Percentiles rank a stretch among this genome's conserved stretches.
phyloP scores from a whole-genome alignment of 1,140 invertebrate genomes.

The Heliconius himera region DNA sequence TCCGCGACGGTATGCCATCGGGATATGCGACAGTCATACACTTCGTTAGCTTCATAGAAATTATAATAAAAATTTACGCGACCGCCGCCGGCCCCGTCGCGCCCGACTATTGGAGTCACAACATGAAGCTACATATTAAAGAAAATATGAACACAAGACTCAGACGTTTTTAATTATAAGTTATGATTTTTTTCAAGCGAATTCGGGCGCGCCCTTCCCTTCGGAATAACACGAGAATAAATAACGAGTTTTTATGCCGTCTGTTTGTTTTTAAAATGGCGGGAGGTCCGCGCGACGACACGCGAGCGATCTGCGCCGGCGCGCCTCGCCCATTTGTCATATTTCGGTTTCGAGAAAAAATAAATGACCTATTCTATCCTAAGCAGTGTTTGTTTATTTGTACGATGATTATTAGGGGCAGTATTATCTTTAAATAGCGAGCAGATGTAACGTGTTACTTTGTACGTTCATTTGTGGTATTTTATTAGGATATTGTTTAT shows the following conservation, averaged over 20 bases:
- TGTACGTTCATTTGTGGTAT: slow-evolving; percentile 48
- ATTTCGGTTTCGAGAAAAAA: slow-evolving; percentile 78
- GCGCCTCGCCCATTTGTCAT: slow-evolving; percentile 79
- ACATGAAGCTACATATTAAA: slow-evolving; percentile 30
- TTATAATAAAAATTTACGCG: slow-evolving; percentile 43
- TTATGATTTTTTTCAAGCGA: slow-evolving; percentile 79
- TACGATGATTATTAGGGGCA: slow-evolving; percentile 71
- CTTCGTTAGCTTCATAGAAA: slow-evolving; percentile 50
- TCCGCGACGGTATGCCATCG: slow-evolving; percentile 51
- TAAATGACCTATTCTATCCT: slow-evolving; percentile 75
- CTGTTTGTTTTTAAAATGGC: slow-evolving; percentile 82
- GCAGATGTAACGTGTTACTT: slow-evolving; percentile 68
- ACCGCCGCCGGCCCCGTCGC: slow-evolving; percentile 31
- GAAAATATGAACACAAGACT: slow-evolving; percentile 45
- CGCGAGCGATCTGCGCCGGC: slow-evolving; percentile 72
- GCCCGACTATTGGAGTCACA: slow-evolving; percentile 26
- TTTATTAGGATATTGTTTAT: slow-evolving; percentile 47
- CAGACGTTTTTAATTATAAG: slow-evolving; percentile 79
- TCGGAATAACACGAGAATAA: slow-evolving; percentile 77
- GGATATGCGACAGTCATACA: slow-evolving; percentile 58
- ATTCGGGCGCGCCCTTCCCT: slow-evolving; percentile 76
- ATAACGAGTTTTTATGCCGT: slow-evolving; percentile 80
- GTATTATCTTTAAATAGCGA: slow-evolving; percentile 66
- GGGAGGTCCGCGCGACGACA: slow-evolving; percentile 80
- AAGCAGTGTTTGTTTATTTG: slow-evolving; percentile 77